Base-by-base conservation (phyloP, 2,113 vertebrate species). In the Pachyramphus minor region DNA sequence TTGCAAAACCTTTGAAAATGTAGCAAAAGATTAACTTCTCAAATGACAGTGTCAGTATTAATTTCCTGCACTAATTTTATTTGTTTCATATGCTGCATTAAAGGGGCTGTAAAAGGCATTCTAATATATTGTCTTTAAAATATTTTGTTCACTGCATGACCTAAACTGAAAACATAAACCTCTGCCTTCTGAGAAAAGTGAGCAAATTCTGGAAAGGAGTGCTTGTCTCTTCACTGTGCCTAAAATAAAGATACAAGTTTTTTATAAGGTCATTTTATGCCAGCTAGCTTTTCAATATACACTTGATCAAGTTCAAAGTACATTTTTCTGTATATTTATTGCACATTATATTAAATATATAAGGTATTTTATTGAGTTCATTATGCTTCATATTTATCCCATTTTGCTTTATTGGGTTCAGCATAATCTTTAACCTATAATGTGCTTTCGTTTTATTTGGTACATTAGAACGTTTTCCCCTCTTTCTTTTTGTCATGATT, bases 321-420 rank as follows among this genome's bases (percentile, higher is more conserved):
- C 12, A 33, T 91, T 94, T 96, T 18, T 75, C 64, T 37, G 15
- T 73, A 45, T 83, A 82, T 77, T 95, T 93, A 94, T 88, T 90
- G 53, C 37, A 76, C 44, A 60, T 13, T 74, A 63, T 67, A 49
- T 82, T 67, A 77, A 87, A 74, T 44, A 31, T 90, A 49, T 79
- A 84, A 67, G 71, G n/a, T 87, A 71, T 92, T 96, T 93, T 95
- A 84, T 66, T 90, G 79, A 84, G 66, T 82, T 93, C 69, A 56
- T 84, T 94, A 74, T 89, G 73, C 30, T 91, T 86, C 45, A 24
- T 94, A 91, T 92, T 92, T 62, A 86, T 71, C 19, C 28, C 30
- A 87, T 91, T 95, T 89, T 82, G 37, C 24, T 84, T 87, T 95
- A 94, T 68, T 90, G 58, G 91, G 20, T 95, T 83, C 62, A 71